Evolutionary conservation across 2,113 vertebrate genomes (phyloP).

Genomic region (Corythornis vintsioides): DNA sequence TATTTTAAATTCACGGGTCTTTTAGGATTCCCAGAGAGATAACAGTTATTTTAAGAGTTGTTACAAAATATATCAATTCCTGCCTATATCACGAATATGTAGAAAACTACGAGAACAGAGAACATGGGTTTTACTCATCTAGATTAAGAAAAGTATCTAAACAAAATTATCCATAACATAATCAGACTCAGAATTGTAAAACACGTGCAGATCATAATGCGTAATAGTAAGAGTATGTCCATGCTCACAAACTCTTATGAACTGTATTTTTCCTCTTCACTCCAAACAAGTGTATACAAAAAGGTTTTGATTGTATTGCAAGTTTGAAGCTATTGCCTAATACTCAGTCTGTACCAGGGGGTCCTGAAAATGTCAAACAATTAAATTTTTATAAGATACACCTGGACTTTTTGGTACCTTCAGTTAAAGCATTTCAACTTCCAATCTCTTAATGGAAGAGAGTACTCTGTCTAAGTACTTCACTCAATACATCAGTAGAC

Average conservation of each 20-base stretch:
- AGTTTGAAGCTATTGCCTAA: background rate
- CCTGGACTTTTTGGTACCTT: background rate
- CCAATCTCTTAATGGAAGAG: background rate
- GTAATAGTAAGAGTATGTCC: background rate
- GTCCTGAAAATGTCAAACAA: background rate
- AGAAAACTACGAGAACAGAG: background rate
- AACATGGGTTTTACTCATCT: background rate
- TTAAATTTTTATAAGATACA: background rate
- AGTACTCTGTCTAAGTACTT: background rate
- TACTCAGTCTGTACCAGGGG: background rate
- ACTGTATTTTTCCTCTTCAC: background rate
- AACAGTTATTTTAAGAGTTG: background rate
- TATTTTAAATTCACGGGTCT: slow-evolving; percentile 19
- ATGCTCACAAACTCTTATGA: background rate
- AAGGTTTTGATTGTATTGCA: background rate
- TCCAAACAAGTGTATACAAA: background rate
- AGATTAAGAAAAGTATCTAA: background rate
- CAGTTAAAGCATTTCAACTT: background rate
- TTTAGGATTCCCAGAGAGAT: background rate
- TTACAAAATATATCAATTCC: background rate
- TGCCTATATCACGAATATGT: background rate
- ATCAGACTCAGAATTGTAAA: background rate
- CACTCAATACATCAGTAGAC: background rate
- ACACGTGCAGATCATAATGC: background rate
- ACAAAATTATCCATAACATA: background rate